Evolutionary conservation across 2,888 invertebrate species (phyloP), one percentile per base, ranked within the genome.

Genomic region (Euphydryas editha): DNA sequence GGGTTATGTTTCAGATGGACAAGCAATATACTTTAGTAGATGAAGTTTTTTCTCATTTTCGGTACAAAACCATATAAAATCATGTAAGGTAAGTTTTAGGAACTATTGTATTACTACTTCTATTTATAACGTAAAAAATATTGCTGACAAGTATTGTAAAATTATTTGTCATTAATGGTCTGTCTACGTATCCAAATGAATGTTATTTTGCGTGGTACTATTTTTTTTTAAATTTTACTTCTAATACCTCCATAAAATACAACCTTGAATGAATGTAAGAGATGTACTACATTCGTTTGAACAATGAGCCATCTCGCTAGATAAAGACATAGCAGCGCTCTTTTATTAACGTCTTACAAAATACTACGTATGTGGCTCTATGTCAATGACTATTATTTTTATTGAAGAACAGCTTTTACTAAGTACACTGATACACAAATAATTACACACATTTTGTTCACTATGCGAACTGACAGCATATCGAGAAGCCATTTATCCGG

Each of bases 181-280:
- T 24, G 6, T 6, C 2, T 54, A 11, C 30, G 24, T 24, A 51
- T 24, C 36, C 11, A 54, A 17, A 8, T 10, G 15, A 36, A 54
- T 36, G 7, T 6, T 21, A n/a, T 51, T 21, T 36, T 30, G 51
- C 24, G 18, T 17, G 20, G 39, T 20, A 36, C 36, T 18, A n/a
- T n/a, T 56, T 39, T 39, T 20, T 61, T 21, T 24, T 56, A 64
- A 67, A 64, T 61, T 73, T 69, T 71, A 72, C 64, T 47, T 20
- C 20, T 36, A 37, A 59, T 47, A 71, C 58, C 13, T 51, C n/a
- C 21, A 51, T 51, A 66, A 69, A 65, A 72, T 70, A 65, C 72
- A 72, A 72, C 75, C 73, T 77, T 77, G 74, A 71, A 68, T 65
- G 67, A 66, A 71, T 64, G 67, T 46, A 62, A 54, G 63, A 70